A percentile compares a stretch with the other conserved stretches of the same genome.
phyloP scores from a whole-genome alignment of 2,113 vertebrate species.

The Rhabdornis inornatus region DNA sequence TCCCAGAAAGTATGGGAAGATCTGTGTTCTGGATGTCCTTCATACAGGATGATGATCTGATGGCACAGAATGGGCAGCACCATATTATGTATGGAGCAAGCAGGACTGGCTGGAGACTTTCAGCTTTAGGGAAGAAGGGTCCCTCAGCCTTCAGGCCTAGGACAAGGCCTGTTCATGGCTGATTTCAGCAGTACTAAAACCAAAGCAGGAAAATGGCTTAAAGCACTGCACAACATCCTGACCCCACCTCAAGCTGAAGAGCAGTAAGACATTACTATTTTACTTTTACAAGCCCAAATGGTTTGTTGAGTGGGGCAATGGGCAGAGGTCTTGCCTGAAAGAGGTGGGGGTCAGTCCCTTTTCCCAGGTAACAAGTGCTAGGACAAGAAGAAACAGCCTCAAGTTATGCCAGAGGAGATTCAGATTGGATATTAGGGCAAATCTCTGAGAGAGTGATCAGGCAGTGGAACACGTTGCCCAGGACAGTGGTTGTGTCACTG shows the following conservation, averaged over 20 bases:
- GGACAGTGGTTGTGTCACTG: background rate
- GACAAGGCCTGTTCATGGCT: too few species aligned
- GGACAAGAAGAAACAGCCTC: background rate
- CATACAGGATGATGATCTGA: fast-evolving
- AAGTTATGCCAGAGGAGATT: background rate
- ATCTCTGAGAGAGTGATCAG: background rate
- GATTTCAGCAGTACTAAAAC: background rate
- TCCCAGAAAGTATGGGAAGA: background rate
- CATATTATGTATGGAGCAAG: fast-evolving
- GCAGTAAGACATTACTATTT: background rate
- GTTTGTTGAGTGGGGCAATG: background rate
- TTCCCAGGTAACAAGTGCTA: background rate
- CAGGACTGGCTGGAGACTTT: background rate
- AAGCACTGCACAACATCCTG: background rate
- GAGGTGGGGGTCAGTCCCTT: background rate
- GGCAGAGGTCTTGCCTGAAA: background rate
- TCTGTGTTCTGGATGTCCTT: background rate
- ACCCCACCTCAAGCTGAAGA: background rate
- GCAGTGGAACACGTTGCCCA: background rate
- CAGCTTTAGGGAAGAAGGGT: background rate
- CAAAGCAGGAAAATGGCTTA: background rate
- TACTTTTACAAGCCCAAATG: background rate
- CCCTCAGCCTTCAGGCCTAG: background rate
- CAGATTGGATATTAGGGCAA: background rate
- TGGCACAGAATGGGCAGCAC: background rate